Conservation (phyloP, 2,797 vertebrate species). For the Acipenser oxyrinchus region DNA sequence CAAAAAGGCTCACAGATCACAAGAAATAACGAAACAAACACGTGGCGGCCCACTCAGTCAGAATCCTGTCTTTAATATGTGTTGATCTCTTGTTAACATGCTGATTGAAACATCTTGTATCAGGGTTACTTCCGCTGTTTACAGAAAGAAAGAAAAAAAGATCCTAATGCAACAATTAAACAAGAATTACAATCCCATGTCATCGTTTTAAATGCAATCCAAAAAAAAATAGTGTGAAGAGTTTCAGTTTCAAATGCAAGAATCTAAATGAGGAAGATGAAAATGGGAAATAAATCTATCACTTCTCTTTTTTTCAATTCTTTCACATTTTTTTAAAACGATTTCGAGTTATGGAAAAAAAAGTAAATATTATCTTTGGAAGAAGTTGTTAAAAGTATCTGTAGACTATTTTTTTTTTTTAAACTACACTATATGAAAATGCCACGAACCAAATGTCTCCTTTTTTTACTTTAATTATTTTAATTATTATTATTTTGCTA, state of each 20-base stretch:
- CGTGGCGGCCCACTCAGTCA: too few relatives aligned
- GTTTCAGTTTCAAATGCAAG: conserved; percentile 12
- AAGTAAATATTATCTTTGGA: conserved; percentile 64
- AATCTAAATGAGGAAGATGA: background rate
- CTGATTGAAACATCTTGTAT: conserved; percentile 33
- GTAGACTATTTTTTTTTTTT: conserved; percentile 53
- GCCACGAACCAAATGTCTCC: conserved; percentile 72
- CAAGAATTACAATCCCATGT: conserved; percentile 71
- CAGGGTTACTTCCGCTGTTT: conserved; percentile 32
- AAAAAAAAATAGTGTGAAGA: conserved; percentile 25
- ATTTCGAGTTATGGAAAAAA: conserved; percentile 46
- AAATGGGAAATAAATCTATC: background rate
- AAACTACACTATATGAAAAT: conserved; percentile 80
- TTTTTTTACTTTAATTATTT: conserved; percentile 45
- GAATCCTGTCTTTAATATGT: background rate
- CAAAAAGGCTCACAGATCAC: too few relatives aligned
- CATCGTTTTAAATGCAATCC: conserved; percentile 47
- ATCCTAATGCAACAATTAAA: conserved; percentile 60
- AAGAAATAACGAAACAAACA: too few relatives aligned
- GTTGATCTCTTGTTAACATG: conserved; percentile 22
- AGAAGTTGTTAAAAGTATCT: conserved; percentile 45
- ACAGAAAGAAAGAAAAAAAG: conserved; percentile 33
- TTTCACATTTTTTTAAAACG: conserved; percentile 26
- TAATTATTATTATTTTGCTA: conserved; percentile 55
- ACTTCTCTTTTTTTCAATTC: conserved; percentile 45